Evolutionary conservation across 2,113 vertebrate species (phyloP), one percentile per base, ranked within the genome.

Genomic region (Cyphomyrus discorhynchus): DNA sequence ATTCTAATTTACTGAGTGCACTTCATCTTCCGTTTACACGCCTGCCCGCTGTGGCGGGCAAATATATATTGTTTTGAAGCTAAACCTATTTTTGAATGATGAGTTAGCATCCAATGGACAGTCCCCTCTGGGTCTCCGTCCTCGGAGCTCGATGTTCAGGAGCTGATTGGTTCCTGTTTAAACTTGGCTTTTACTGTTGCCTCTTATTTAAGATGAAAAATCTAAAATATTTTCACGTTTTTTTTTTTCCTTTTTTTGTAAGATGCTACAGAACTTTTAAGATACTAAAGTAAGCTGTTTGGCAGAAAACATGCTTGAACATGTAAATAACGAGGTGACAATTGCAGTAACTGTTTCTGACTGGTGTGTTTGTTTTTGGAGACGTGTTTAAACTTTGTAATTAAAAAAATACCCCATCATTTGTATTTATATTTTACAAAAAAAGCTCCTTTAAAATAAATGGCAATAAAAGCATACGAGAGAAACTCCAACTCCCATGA

Each of bases 351-450:
- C 96, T 95, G 96, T 95, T 98, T 97, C 97, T 97, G 96, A 97
- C 95, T 95, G 95, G 97, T 97, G 97, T 98, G 97, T 97, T 93
- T 96, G 96, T 97, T 97, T 98, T 97, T 97, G 96, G 95, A 97
- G 96, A 95, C 95, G 96, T 97, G 97, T 97, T 98, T 97, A 97
- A 98, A 98, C 97, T 99, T 98, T 99, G 98, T 99, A 98, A 98
- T 97, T 98, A 98, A 98, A 95, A 95, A 84, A 86, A 35, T 97
- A 96, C 97, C 96, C 96, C 97, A 97, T 97, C 97, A 97, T 99
- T 99, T 99, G 97, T 98, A 98, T 99, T 99, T 99, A 99, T 99
- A 99, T 99, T 99, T 99, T 99, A 97, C 98, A 98, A 97, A 97
- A 95, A 95, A 95, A 95, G 94, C 97, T 98, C 97, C 97, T 98